These are phyloP conservation scores for Chelmon rostratus DNA, from an alignment of 2,797 vertebrate genomes.

Conservation along the genomic window DNA sequence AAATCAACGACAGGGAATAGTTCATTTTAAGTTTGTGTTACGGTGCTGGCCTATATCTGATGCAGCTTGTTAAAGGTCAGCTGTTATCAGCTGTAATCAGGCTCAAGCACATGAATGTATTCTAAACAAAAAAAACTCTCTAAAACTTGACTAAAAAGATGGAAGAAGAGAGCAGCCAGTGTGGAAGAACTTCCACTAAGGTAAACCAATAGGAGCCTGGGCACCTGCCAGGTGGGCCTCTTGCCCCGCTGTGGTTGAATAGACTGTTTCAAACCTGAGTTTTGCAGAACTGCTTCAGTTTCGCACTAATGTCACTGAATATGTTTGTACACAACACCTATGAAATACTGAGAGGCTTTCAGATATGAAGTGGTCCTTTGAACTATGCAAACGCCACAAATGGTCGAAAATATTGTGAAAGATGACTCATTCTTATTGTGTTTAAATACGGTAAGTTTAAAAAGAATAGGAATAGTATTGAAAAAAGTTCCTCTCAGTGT, in stretches of 20 bases:
- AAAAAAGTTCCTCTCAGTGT: not conserved
- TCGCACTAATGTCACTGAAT: not conserved
- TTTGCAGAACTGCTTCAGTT: not conserved
- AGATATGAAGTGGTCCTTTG: slow-evolving; percentile 14
- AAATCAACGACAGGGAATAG: not conserved
- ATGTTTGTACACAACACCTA: not conserved
- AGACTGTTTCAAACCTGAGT: not conserved
- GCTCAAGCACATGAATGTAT: slow-evolving; percentile 11
- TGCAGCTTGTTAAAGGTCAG: slow-evolving; percentile 25
- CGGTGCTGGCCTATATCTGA: not conserved
- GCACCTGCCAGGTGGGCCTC: not conserved
- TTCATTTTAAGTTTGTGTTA: slow-evolving; percentile 7
- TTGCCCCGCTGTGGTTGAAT: slow-evolving; percentile 3
- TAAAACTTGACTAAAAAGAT: not conserved
- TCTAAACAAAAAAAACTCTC: slow-evolving; percentile 3
- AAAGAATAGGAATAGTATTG: not conserved
- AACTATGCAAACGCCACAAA: not conserved
- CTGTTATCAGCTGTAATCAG: slow-evolving; percentile 29
- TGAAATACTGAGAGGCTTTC: not conserved
- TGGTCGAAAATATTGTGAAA: not conserved
- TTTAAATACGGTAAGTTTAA: not conserved
- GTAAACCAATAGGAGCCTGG: not conserved
- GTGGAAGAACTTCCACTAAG: not conserved
- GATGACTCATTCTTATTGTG: not conserved
- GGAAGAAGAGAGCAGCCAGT: not conserved